Evolutionary conservation across 2,797 vertebrate species (phyloP).

Genomic region (Tokudaia tokunoshimensis): DNA sequence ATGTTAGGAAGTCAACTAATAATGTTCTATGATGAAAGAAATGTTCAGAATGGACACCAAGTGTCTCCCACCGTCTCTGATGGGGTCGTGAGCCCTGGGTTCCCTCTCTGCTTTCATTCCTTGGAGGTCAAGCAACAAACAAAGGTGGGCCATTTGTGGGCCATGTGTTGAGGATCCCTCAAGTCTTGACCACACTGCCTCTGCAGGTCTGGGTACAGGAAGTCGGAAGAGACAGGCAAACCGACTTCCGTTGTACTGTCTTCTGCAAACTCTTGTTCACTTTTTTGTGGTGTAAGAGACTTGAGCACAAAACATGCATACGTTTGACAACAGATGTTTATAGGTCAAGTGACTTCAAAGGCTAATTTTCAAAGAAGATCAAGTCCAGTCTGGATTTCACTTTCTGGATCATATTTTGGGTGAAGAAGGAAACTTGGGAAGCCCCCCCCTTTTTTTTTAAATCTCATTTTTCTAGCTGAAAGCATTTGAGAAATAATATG

Average conservation of each 20-base stretch:
- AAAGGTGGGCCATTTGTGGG: background rate
- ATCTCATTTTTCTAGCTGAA: constrained; percentile 39
- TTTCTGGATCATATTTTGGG: constrained; percentile 44
- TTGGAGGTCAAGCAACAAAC: background rate
- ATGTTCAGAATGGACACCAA: background rate
- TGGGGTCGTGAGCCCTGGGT: background rate
- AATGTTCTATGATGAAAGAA: background rate
- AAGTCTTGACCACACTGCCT: background rate
- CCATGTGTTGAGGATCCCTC: background rate
- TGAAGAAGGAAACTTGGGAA: background rate
- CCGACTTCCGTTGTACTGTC: background rate
- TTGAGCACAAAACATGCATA: background rate
- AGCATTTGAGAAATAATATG: background rate
- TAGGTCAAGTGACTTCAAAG: background rate
- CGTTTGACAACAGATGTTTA: background rate
- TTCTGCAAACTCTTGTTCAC: background rate
- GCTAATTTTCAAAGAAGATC: constrained; percentile 40
- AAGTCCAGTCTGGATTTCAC: background rate
- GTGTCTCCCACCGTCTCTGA: constrained; percentile 9
- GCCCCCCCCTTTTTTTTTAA: background rate
- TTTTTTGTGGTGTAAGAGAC: background rate
- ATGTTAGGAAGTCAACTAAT: constrained; percentile 11
- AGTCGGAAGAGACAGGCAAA: background rate
- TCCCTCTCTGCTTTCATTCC: background rate
- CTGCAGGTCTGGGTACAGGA: background rate